Base-by-base conservation (phyloP, 2,113 vertebrate genomes). In the Sigmodon hispidus region DNA sequence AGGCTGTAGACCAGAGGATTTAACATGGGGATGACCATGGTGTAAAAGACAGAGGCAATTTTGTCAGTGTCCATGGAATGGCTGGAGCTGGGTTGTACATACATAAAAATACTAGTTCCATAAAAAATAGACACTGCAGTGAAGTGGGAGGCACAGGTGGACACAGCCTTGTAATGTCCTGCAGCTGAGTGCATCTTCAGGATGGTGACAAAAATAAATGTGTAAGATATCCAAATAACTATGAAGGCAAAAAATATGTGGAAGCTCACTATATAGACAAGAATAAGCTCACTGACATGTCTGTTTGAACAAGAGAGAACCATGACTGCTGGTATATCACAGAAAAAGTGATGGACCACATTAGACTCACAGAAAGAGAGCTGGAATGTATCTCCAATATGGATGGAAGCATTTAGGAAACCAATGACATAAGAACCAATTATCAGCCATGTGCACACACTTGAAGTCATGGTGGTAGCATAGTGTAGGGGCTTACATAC, bases 1-100 rank as follows among this genome's bases (percentile, higher is more conserved):
- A 97, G 34, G 43, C 96, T 97, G 3, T 96, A 96, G 36, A 96
- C 83, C 52, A 96, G 0, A 10, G 96, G 96, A 48, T 96, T 97
- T 16, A 97, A 24, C 96, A 97, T 93, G 61, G 94, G 96, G 21
- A 97, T 94, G 48, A 96, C 21, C 87, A 91, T 84, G 0, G 92
- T 36, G 8, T 97, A 97, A 73, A 96, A 97, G 3, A 96, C 95
- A 3, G 97, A 93, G 0, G 48, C 50, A 0, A 89, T 45, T 55
- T 96, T 96, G 73, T 91, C 95, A 0, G 31, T 91, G 52, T 95
- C 97, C 96, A 94, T 87, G 79, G 95, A 95, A 1, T 96, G 96
- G 7, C 40, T 94, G 40, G 94, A 96, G 16, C 91, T 94, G 34
- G 95, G 96, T 43, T 86, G 87, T 45, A 94, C n/a, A 36, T 96